Conservation (phyloP, 35 echinoderm and acorn worm species). For the Lytechinus pictus region DNA sequence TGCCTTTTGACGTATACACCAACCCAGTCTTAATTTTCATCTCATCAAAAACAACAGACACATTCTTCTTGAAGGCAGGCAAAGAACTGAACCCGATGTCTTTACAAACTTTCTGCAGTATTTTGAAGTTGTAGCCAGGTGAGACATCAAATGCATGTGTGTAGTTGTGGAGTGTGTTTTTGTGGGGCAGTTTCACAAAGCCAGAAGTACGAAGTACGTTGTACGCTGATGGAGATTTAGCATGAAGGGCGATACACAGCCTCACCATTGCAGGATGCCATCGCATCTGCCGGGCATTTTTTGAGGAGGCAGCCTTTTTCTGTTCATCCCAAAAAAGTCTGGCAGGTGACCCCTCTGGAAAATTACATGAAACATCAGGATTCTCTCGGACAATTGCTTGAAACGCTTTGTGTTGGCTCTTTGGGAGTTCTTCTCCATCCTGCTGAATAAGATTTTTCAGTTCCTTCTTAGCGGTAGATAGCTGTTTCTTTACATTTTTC, state of each 20-base stretch:
- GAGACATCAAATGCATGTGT: conserved; percentile 33
- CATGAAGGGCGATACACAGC: conserved; percentile 62
- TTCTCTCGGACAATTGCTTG: neutral
- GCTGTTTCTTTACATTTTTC: conserved; percentile 6
- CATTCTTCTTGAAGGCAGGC: conserved; percentile 43
- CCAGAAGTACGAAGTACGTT: conserved; percentile 43
- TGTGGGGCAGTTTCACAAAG: conserved; percentile 34
- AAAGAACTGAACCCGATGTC: conserved; percentile 33
- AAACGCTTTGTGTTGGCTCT: neutral
- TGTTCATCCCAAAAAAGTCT: conserved; percentile 63
- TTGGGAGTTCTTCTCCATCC: neutral
- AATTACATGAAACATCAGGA: conserved; percentile 19
- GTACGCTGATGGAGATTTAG: conserved; percentile 64
- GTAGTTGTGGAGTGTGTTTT: neutral
- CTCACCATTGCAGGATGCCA: conserved; percentile 70
- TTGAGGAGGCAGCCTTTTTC: conserved; percentile 31
- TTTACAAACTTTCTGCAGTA: neutral
- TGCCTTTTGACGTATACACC: conserved; percentile 40
- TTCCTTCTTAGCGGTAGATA: neutral
- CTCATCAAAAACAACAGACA: conserved; percentile 11
- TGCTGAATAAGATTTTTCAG: conserved; percentile 23
- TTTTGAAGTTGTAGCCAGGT: conserved; percentile 38
- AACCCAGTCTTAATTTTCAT: conserved; percentile 36
- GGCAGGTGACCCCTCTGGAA: neutral
- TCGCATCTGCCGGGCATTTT: conserved; percentile 1